Evolutionary conservation across 2,888 invertebrate genomes (phyloP).

Genomic region (Agonum fuliginosum): DNA sequence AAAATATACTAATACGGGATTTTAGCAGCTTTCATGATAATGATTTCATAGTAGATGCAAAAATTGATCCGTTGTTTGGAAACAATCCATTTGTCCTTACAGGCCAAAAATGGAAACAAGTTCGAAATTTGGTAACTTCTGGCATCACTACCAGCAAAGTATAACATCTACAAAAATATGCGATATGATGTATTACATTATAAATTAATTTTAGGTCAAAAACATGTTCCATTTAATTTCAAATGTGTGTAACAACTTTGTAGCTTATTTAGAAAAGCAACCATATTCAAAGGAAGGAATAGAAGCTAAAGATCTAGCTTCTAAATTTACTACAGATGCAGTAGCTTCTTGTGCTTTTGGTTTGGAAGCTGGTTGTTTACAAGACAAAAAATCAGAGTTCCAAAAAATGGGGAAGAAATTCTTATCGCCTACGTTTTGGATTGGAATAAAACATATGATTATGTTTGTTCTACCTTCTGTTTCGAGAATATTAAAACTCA

Average conservation of each 20-base stretch:
- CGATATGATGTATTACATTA: background rate
- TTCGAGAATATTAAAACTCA: slow-evolving; percentile 12
- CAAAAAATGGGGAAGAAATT: slow-evolving; percentile 66
- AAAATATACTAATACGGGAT: slow-evolving; percentile 67
- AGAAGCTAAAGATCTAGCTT: slow-evolving; percentile 66
- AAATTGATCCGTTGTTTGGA: slow-evolving; percentile 70
- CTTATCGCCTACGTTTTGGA: slow-evolving; percentile 65
- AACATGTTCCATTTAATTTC: slow-evolving; percentile 72
- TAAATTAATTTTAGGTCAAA: slow-evolving; percentile 67
- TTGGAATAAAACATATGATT: slow-evolving; percentile 63
- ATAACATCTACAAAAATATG: slow-evolving; percentile 14
- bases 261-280: slow-evolving; percentile 68
- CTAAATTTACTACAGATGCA: slow-evolving; percentile 68
- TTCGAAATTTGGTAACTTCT: slow-evolving; percentile 72
- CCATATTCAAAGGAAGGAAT: slow-evolving; percentile 66
- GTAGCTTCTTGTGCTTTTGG: slow-evolving; percentile 71
- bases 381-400: slow-evolving; percentile 66
- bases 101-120: slow-evolving; percentile 71
- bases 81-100: slow-evolving; percentile 71
- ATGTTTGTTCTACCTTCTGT: slow-evolving; percentile 66
- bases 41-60: slow-evolving; percentile 67
- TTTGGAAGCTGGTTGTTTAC: slow-evolving; percentile 68
- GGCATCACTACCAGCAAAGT: slow-evolving; percentile 72
- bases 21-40: slow-evolving; percentile 66
- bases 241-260: slow-evolving; percentile 70